phyloP scores from a whole-genome alignment of 2,888 invertebrate genomes.

The Leptarthrus brevirostris region DNA sequence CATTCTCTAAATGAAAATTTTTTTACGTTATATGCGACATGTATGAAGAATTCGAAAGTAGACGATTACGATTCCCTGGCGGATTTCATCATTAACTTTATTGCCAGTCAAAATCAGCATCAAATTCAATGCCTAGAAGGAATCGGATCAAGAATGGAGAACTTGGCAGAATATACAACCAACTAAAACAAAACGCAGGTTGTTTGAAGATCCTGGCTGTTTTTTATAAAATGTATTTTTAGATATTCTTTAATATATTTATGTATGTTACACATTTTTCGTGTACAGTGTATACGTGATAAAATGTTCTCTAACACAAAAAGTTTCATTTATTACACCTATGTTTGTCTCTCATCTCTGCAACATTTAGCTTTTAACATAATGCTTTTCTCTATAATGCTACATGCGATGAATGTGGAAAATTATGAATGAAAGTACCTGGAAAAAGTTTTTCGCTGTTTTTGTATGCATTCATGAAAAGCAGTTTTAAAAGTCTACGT shows the following conservation, averaged over 20 bases:
- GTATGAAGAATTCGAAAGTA: constrained; percentile 32
- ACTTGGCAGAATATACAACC: background rate
- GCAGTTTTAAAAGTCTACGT: too few relatives aligned
- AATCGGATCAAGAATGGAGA: background rate
- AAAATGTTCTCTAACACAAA: too few relatives aligned
- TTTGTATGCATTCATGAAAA: too few relatives aligned
- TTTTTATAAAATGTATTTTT: constrained; percentile 23
- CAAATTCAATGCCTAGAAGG: constrained; percentile 42
- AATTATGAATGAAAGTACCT: too few relatives aligned
- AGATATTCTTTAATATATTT: constrained; percentile 9
- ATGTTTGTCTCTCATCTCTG: too few relatives aligned
- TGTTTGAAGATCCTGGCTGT: background rate
- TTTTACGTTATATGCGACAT: constrained; percentile 20
- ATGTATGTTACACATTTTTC: constrained; percentile 26
- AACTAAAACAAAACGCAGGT: background rate
- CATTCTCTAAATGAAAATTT: background rate
- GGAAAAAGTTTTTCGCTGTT: too few relatives aligned
- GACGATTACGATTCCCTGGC: constrained; percentile 17
- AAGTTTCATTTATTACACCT: too few relatives aligned
- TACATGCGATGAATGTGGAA: too few relatives aligned
- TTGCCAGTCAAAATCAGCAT: constrained; percentile 21
- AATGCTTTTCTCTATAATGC: too few relatives aligned
- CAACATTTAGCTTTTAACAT: too few relatives aligned
- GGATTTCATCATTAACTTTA: constrained; percentile 28
- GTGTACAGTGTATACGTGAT: too few relatives aligned